Percentiles rank a stretch among this genome's conserved stretches.
Conservation (phyloP, 1,140 invertebrate species). For the Galleria mellonella region DNA sequence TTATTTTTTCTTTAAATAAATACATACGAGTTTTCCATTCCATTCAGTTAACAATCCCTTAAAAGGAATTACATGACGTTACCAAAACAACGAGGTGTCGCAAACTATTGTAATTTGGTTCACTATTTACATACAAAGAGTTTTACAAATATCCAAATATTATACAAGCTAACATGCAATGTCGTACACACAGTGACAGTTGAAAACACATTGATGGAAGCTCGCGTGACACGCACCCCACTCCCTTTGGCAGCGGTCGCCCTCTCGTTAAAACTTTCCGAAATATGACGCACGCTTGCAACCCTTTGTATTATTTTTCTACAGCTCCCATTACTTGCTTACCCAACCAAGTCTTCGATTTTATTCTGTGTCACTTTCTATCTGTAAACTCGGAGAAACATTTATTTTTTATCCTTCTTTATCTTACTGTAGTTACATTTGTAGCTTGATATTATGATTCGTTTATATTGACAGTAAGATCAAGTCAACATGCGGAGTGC, state of each 20-base stretch:
- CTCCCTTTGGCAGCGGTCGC: conserved; percentile 20
- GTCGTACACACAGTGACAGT: conserved; percentile 37
- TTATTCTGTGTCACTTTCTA: conserved; percentile 26
- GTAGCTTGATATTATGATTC: conserved; percentile 31
- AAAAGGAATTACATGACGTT: no score
- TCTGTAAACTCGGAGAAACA: conserved; percentile 8
- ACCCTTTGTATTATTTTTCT: conserved; percentile 57
- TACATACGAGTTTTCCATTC: no score
- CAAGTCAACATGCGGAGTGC: conserved; percentile 14
- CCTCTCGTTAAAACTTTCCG: conserved; percentile 63
- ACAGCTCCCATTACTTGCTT: conserved; percentile 29
- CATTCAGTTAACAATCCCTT: no score
- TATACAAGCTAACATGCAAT: conserved; percentile 13
- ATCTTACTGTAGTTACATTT: conserved; percentile 19
- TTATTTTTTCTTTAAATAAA: no score
- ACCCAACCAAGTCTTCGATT: conserved; percentile 29
- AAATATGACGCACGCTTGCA: conserved; percentile 53
- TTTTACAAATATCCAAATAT: conserved; percentile 9
- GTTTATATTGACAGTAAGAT: conserved; percentile 35
- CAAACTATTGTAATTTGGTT: no score
- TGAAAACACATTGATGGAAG: conserved; percentile 45
- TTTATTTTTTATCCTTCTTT: conserved; percentile 5
- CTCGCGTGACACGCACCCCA: conserved; percentile 46
- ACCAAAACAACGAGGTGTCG: no score
- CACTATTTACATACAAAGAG: conserved; percentile 7